Conservation (phyloP, 1,140 invertebrate genomes). For the Tetragonula clypearis region DNA sequence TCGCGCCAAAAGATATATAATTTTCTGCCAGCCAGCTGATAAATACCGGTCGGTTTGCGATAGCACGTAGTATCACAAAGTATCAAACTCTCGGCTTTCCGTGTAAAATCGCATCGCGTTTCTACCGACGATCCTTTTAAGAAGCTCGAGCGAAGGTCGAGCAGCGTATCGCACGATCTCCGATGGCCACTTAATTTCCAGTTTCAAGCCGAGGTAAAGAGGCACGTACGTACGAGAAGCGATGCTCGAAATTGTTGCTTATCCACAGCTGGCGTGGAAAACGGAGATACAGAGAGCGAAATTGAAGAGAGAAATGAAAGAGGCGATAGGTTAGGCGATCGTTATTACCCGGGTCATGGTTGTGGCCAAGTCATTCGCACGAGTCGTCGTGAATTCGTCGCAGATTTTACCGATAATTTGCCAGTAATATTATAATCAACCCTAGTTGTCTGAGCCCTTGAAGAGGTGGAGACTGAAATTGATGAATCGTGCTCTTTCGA, state of each 20-base stretch:
- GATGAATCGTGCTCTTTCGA: slow-evolving; percentile 57
- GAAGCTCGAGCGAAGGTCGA: slow-evolving; percentile 51
- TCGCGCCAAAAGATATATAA: neutral
- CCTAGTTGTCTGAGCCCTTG: slow-evolving; percentile 57
- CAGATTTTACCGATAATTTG: slow-evolving; percentile 71
- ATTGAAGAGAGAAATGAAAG: slow-evolving; percentile 35
- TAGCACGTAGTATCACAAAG: neutral
- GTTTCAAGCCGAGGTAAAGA: slow-evolving; percentile 56
- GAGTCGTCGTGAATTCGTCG: slow-evolving; percentile 67
- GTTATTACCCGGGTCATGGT: slow-evolving; percentile 59
- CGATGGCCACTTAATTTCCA: slow-evolving; percentile 64
- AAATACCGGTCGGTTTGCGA: neutral
- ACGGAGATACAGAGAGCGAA: slow-evolving; percentile 27
- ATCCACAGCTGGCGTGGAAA: slow-evolving; percentile 35
- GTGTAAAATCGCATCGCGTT: slow-evolving; percentile 27
- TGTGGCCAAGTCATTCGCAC: slow-evolving; percentile 22
- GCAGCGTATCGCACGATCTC: slow-evolving; percentile 53
- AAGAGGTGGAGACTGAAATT: slow-evolving; percentile 60
- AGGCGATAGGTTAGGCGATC: slow-evolving; percentile 48
- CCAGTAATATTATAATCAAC: slow-evolving; percentile 74
- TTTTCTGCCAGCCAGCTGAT: neutral
- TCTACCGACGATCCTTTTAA: slow-evolving; percentile 38
- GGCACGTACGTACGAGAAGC: slow-evolving; percentile 47
- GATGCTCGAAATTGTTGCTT: slow-evolving; percentile 60
- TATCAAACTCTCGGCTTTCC: neutral